A percentile compares a stretch with the other conserved stretches of the same genome.
Evolutionary conservation across 23 tunicate genomes (phyloP).

Genomic region (Diplosoma virens): DNA sequence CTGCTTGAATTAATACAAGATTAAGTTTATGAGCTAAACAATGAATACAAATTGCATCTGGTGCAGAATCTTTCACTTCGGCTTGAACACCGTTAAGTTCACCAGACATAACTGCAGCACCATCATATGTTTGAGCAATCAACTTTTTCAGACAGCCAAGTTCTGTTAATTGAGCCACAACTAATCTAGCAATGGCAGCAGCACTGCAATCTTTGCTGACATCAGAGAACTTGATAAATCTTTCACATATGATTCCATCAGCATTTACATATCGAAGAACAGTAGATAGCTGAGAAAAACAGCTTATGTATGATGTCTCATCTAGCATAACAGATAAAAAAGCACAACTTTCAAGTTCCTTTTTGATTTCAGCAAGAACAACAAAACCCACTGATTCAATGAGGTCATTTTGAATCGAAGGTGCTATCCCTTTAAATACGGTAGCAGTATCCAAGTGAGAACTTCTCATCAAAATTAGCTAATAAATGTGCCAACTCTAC

Average conservation of each 20-base stretch:
- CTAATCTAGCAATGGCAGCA: constrained; percentile 1
- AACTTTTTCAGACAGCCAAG: constrained; percentile 12
- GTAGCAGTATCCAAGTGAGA: not conserved
- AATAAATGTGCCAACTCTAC: constrained; percentile 1
- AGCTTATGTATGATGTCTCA: constrained; percentile 13
- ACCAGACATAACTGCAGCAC: constrained; percentile 10
- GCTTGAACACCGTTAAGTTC: constrained; percentile 17
- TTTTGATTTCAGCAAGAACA: constrained; percentile 9
- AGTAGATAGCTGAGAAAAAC: not conserved
- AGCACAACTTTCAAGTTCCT: not conserved
- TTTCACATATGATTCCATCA: constrained; percentile 5
- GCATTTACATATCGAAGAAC: constrained; percentile 16
- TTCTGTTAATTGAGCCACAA: constrained; percentile 9
- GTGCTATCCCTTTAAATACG: not conserved
- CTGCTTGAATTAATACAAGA: constrained; percentile 7
- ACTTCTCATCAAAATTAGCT: constrained; percentile 7
- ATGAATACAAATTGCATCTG: constrained; percentile 14
- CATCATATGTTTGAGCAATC: constrained; percentile 13
- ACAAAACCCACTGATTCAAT: not conserved
- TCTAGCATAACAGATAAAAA: constrained; percentile 1
- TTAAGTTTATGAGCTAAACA: constrained; percentile 3
- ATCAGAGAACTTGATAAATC: constrained; percentile 11
- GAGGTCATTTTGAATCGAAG: constrained; percentile 13
- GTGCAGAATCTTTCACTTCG: constrained; percentile 7
- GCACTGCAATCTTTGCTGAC: constrained; percentile 11